Evolutionary conservation across 2,113 vertebrate genomes (phyloP).

Genomic region (Oryzias celebensis): DNA sequence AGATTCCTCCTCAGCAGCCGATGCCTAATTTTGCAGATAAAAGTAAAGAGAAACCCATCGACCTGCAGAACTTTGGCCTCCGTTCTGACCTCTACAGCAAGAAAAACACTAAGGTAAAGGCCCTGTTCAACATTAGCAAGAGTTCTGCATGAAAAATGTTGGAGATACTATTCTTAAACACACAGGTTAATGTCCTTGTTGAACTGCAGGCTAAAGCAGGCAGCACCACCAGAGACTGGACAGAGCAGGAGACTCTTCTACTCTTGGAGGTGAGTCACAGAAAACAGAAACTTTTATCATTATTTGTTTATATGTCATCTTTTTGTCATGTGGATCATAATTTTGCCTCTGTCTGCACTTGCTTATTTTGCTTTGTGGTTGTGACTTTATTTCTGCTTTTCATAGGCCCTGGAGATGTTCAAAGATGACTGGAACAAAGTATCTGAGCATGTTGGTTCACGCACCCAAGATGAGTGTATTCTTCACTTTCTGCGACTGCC

Average conservation of each 20-base stretch:
- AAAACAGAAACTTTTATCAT: background rate
- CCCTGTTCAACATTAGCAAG: background rate
- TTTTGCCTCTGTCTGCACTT: background rate
- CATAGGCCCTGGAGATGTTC: slow-evolving; percentile 94
- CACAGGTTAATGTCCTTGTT: background rate
- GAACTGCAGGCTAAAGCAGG: slow-evolving; percentile 83
- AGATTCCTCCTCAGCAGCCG: slow-evolving; percentile 91
- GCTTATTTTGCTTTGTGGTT: background rate
- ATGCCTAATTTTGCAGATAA: slow-evolving; percentile 95
- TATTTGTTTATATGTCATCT: background rate
- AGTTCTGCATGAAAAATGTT: background rate
- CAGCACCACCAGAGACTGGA: slow-evolving; percentile 91
- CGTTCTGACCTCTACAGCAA: slow-evolving; percentile 94
- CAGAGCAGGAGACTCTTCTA: slow-evolving; percentile 94
- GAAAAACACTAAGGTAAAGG: slow-evolving; percentile 88
- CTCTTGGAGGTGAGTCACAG: slow-evolving; percentile 85
- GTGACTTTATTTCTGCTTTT: background rate
- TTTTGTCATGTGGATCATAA: background rate
- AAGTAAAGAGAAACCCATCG: slow-evolving; percentile 89
- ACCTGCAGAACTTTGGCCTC: slow-evolving; percentile 95
- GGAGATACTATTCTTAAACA: background rate
- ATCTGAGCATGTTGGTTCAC: slow-evolving; percentile 94
- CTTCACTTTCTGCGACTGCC: slow-evolving; percentile 94
- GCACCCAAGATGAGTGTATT: slow-evolving; percentile 97
- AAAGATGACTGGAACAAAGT: slow-evolving; percentile 99